Percentiles rank a stretch among this genome's conserved stretches.
phyloP scores from a whole-genome alignment of 2,797 vertebrate species.

The Lerista edwardsae region DNA sequence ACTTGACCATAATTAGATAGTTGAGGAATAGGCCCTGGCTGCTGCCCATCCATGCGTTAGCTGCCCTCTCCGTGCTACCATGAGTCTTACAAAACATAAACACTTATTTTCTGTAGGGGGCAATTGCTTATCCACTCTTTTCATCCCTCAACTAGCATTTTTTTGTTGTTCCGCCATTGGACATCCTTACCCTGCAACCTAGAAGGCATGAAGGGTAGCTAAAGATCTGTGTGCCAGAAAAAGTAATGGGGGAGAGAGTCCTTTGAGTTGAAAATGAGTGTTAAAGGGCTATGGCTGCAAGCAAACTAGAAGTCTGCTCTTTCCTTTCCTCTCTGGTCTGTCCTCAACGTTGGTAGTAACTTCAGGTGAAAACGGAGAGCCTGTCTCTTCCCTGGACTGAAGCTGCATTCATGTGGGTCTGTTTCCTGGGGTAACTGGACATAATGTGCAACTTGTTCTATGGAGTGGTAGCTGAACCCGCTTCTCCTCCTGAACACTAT shows the following conservation, averaged over 20 bases:
- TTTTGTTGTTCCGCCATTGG: background rate
- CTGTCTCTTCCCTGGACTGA: background rate
- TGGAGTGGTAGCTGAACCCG: rapidly evolving
- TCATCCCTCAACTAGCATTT: background rate
- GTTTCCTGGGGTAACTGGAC: background rate
- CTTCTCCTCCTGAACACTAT: background rate
- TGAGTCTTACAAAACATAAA: background rate
- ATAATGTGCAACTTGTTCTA: background rate
- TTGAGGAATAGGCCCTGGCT: background rate
- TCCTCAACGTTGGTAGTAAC: background rate
- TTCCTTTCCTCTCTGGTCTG: background rate
- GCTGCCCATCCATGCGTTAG: background rate
- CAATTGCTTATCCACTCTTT: background rate
- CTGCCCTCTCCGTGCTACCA: background rate
- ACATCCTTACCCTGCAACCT: background rate
- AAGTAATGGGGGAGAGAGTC: background rate
- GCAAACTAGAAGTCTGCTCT: background rate
- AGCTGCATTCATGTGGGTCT: too few relatives aligned
- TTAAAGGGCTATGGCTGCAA: background rate
- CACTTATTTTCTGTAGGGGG: background rate
- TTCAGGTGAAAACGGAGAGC: background rate
- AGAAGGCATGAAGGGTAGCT: background rate
- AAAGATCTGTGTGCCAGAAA: background rate
- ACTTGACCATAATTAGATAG: background rate
- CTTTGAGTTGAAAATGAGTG: background rate